phyloP scores from a whole-genome alignment of 2,888 invertebrate genomes.

The Macaria notata region DNA sequence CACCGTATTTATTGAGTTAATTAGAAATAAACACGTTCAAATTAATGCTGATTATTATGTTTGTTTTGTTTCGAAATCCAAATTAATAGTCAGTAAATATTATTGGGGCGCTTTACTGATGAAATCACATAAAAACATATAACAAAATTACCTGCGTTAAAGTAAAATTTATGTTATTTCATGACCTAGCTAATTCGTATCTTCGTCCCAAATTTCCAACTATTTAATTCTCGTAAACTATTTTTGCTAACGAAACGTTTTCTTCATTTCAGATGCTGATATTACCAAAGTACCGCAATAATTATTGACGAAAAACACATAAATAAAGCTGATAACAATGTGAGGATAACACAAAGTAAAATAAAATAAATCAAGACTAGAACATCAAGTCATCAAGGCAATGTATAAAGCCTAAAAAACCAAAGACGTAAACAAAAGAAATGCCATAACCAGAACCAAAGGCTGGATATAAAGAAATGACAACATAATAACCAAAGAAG shows the following conservation, averaged over 20 bases:
- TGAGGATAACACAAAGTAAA: slow-evolving; percentile 1
- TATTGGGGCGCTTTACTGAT: neutral
- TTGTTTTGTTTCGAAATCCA: slow-evolving; percentile 1
- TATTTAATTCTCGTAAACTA: too few relatives aligned
- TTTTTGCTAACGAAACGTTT: neutral
- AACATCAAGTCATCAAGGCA: neutral
- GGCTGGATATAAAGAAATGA: slow-evolving; percentile 2
- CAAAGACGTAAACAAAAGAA: too few relatives aligned
- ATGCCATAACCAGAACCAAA: too few relatives aligned
- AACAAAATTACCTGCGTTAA: too few relatives aligned
- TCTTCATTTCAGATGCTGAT: slow-evolving; percentile 10
- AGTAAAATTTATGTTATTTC: too few relatives aligned
- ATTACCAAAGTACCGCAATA: neutral
- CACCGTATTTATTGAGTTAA: neutral
- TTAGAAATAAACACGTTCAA: slow-evolving; percentile 4
- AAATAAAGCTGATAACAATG: slow-evolving; percentile 1
- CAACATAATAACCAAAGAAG: slow-evolving; percentile 3
- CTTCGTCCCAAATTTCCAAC: too few relatives aligned
- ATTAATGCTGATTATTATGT: neutral
- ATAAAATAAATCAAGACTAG: neutral
- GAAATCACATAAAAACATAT: too few relatives aligned
- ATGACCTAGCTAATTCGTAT: too few relatives aligned
- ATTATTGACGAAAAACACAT: neutral
- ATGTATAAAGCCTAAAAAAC: too few relatives aligned
- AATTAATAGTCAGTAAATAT: neutral